phyloP scores from a whole-genome alignment of 1,140 invertebrate genomes.

The Pinna nobilis region DNA sequence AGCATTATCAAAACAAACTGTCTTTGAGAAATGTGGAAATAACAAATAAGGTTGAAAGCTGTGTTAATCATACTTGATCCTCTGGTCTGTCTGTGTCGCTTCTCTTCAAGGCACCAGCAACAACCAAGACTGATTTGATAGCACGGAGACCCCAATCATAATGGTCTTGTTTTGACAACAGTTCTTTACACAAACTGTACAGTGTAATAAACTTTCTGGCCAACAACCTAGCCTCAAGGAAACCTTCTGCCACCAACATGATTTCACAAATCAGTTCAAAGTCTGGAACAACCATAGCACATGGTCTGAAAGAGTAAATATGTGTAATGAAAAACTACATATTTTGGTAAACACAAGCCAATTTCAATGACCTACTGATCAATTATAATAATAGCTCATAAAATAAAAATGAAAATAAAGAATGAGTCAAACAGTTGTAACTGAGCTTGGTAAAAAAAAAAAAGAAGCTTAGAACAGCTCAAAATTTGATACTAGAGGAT shows the following conservation, averaged over 20 bases:
- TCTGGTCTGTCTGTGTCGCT: slow-evolving; percentile 94
- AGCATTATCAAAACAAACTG: no score
- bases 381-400: no score
- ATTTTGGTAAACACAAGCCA: no score
- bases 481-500: no score
- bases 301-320: slow-evolving; percentile 85
- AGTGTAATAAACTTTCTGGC: slow-evolving; percentile 97
- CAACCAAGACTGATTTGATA: slow-evolving; percentile 96
- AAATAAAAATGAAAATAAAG: no score
- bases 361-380: no score
- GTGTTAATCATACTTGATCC: slow-evolving; percentile 84
- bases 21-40: no score
- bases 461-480: no score
- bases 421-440: no score
- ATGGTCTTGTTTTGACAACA: slow-evolving; percentile 97
- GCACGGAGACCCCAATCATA: slow-evolving; percentile 97
- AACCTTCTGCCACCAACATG: slow-evolving; percentile 93
- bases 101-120: slow-evolving; percentile 94
- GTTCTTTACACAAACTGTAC: slow-evolving; percentile 94
- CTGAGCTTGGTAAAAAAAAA: no score
- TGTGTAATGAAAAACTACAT: no score
- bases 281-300: slow-evolving; percentile 92
- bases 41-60: no score
- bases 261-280: slow-evolving; percentile 93
- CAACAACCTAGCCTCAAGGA: slow-evolving; percentile 88